These are phyloP conservation scores for Onychomys leucogaster DNA, from an alignment of 2,797 vertebrate species.

Conservation along the genomic window DNA sequence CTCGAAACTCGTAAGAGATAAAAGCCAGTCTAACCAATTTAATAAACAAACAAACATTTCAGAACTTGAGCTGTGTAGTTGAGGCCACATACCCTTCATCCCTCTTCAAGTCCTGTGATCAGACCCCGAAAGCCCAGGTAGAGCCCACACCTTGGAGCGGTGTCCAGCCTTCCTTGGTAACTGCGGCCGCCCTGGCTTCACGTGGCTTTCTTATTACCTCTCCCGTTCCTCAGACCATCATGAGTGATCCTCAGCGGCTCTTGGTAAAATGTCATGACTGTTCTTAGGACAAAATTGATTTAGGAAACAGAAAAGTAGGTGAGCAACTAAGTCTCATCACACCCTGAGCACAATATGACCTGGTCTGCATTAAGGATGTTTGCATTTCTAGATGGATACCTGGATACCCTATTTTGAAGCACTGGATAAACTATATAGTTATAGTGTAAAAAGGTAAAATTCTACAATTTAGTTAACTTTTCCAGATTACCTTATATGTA, in stretches of 20 bases:
- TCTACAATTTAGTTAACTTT: conserved; percentile 4
- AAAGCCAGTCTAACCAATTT: neutral
- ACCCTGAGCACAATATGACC: neutral
- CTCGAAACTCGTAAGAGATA: neutral
- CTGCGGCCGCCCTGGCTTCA: neutral
- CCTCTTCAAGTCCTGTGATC: neutral
- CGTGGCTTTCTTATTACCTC: neutral
- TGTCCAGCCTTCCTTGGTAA: neutral
- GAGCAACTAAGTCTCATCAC: neutral
- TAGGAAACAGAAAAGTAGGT: conserved; percentile 44
- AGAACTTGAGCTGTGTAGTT: neutral
- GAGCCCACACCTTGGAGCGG: neutral
- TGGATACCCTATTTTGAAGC: neutral
- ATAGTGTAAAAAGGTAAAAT: conserved; percentile 57
- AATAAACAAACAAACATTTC: neutral
- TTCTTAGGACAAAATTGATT: conserved; percentile 53
- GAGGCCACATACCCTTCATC: neutral
- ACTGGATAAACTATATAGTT: neutral
- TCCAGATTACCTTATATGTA: neutral
- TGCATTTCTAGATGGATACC: conserved; percentile 4
- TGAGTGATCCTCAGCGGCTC: neutral
- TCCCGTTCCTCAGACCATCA: neutral
- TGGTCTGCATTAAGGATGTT: neutral
- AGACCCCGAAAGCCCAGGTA: neutral
- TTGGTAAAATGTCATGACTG: conserved; percentile 25